Percentiles rank a stretch among this genome's conserved stretches.
Evolutionary conservation across 2,113 vertebrate species (phyloP).

Genomic region (mouse (Mus musculus)): DNA sequence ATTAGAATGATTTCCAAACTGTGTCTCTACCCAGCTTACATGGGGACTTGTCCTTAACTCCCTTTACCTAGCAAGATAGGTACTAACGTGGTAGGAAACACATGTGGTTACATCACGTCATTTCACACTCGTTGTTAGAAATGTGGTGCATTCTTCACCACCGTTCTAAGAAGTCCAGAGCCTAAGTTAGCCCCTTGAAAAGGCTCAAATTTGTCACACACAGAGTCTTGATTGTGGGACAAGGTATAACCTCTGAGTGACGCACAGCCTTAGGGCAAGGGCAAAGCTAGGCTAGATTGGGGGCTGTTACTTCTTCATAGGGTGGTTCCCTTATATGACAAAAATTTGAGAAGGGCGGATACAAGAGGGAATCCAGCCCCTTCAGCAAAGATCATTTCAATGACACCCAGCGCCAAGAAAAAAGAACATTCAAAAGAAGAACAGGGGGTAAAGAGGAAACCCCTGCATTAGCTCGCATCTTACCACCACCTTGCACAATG

Average conservation of each 20-base stretch:
- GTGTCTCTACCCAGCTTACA: background rate
- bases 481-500: background rate
- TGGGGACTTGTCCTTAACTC: background rate
- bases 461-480: fast-evolving
- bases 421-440: background rate
- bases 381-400: background rate
- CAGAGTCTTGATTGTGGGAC: background rate
- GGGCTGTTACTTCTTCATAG: background rate
- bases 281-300: background rate
- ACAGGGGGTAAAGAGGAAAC: background rate
- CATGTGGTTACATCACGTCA: too few relatives aligned
- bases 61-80: too few relatives aligned
- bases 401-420: background rate
- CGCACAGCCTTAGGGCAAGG: background rate
- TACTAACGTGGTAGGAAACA: background rate
- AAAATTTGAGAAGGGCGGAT: background rate
- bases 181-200: background rate
- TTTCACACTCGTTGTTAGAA: background rate
- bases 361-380: fast-evolving
- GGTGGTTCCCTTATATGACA: background rate
- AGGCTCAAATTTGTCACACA: background rate
- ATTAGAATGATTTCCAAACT: background rate
- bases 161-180: background rate
- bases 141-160: background rate
- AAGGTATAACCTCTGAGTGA: background rate